phyloP scores from a whole-genome alignment of 2,888 invertebrate genomes.

The Folsomia manolachei region DNA sequence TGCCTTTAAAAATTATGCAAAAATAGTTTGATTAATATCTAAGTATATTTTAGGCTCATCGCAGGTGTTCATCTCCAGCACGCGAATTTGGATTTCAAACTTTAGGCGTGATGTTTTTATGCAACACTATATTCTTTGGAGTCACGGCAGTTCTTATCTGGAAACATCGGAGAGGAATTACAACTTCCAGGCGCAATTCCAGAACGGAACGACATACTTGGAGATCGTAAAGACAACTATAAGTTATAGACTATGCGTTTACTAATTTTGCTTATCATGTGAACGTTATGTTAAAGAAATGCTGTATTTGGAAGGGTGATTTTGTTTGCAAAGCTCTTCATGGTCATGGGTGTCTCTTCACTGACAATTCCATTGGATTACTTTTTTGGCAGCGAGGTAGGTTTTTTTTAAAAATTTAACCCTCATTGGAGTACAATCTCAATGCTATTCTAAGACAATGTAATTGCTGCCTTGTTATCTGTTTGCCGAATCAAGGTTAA shows the following conservation, averaged over 20 bases:
- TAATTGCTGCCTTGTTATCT: too few species aligned
- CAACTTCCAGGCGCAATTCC: slow-evolving; percentile 20
- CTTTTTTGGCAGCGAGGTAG: slow-evolving; percentile 38
- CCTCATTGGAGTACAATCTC: too few species aligned
- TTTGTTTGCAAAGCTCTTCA: slow-evolving; percentile 33
- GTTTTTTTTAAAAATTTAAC: too few species aligned
- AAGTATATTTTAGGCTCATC: too few species aligned
- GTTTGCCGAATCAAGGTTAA: too few species aligned
- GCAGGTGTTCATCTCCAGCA: slow-evolving; percentile 40
- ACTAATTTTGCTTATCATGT: neutral
- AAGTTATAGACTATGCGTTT: too few species aligned
- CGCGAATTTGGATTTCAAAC: slow-evolving; percentile 38
- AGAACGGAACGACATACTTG: slow-evolving; percentile 30
- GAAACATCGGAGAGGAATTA: slow-evolving; percentile 36
- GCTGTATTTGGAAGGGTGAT: slow-evolving; percentile 24
- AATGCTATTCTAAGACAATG: too few species aligned
- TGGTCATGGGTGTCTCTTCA: slow-evolving; percentile 40
- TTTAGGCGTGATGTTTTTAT: slow-evolving; percentile 37
- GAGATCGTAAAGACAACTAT: slow-evolving; percentile 31
- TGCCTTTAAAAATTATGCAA: too few species aligned
- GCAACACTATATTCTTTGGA: slow-evolving; percentile 31
- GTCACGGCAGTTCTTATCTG: slow-evolving; percentile 37
- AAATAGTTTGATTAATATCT: too few species aligned
- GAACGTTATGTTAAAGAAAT: neutral
- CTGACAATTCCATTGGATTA: slow-evolving; percentile 38